Conservation (phyloP, 2,113 vertebrate genomes). For the Corydoras sp. region DNA sequence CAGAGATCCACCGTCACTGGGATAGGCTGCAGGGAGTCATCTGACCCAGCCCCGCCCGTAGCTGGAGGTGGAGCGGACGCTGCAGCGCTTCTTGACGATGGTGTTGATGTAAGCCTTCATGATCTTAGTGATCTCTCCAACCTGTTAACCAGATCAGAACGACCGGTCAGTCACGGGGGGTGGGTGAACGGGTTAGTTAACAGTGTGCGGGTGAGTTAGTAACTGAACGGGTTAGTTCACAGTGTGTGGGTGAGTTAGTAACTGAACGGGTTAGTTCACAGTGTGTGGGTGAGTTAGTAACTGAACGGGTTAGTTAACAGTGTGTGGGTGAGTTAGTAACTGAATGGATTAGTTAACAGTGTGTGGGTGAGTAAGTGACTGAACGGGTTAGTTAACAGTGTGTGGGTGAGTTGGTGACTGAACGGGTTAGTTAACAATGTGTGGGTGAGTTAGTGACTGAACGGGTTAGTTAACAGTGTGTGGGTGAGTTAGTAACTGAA, state of each 20-base stretch:
- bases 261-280: background rate
- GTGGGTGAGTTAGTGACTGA: too few relatives aligned
- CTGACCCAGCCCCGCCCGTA: conserved; percentile 76
- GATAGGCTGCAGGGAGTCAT: conserved; percentile 56
- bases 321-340: too few relatives aligned
- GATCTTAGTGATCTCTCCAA: conserved; percentile 87
- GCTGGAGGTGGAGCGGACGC: conserved; percentile 77
- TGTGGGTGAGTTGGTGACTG: background rate
- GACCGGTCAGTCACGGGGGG: background rate
- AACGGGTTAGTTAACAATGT: too few relatives aligned
- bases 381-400: too few relatives aligned
- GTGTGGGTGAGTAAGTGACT: too few relatives aligned
- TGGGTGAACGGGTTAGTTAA: too few relatives aligned
- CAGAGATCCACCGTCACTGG: background rate
- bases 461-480: too few relatives aligned
- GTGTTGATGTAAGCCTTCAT: conserved; percentile 95
- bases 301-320: background rate
- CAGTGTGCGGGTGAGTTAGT: background rate
- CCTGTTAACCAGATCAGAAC: conserved; percentile 55
- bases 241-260: background rate
- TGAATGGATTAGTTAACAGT: too few relatives aligned
- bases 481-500: too few relatives aligned
- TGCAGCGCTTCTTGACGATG: conserved; percentile 91
- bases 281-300: background rate
- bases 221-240: too few relatives aligned